Percentiles rank a stretch among this genome's conserved stretches.
phyloP scores from a whole-genome alignment of 1,140 invertebrate genomes.

The Drosophila pruinosa region DNA sequence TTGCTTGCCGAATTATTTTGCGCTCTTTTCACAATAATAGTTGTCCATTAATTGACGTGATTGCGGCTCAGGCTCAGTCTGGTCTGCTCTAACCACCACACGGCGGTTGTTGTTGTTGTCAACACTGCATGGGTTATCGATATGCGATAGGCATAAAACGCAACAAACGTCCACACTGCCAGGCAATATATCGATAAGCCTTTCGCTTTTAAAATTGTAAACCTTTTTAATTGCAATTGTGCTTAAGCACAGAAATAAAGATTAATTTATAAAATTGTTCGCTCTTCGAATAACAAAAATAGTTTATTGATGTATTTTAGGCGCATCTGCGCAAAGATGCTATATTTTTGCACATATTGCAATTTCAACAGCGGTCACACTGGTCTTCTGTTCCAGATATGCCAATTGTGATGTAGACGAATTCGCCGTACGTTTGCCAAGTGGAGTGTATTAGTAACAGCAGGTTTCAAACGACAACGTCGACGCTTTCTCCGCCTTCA shows the following conservation, averaged over 20 bases:
- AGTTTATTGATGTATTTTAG: no score
- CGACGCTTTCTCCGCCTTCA: conserved; percentile 31
- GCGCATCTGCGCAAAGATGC: no score
- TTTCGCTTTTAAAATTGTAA: not conserved
- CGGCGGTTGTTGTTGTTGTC: conserved; percentile 38
- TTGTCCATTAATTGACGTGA: conserved; percentile 40
- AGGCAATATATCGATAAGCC: not conserved
- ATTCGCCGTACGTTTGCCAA: conserved; percentile 9
- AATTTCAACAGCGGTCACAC: not conserved
- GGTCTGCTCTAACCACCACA: conserved; percentile 31
- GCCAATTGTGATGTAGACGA: conserved; percentile 35
- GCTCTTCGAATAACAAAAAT: no score
- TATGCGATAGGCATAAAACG: not conserved
- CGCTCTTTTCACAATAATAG: conserved; percentile 1
- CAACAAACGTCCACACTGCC: not conserved
- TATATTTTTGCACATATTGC: not conserved
- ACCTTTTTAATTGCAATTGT: no score
- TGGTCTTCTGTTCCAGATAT: conserved; percentile 11
- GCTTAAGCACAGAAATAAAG: no score
- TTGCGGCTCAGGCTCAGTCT: conserved; percentile 22
- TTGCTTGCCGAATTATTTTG: conserved; percentile 2
- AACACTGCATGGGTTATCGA: conserved; percentile 18
- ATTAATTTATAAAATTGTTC: no score
- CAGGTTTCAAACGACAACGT: conserved; percentile 18
- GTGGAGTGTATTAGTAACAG: conserved; percentile 17